Base-by-base conservation (phyloP, 2,888 invertebrate genomes). In the Tineola bisselliella region DNA sequence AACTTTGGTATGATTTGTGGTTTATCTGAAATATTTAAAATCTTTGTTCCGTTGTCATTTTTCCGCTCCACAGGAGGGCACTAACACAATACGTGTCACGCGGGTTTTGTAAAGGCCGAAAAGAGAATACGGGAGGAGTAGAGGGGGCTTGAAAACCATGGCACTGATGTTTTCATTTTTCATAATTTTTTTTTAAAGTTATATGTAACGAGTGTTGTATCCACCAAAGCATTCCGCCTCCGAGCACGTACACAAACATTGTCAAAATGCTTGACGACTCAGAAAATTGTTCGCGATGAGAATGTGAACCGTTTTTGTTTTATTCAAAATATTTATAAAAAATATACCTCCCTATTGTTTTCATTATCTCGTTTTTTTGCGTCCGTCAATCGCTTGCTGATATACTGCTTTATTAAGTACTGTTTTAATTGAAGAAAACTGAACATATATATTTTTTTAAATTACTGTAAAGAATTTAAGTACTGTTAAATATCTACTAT, bases 111-210 rank as follows among this genome's bases (percentile, higher is more conserved):
- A 62, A 25, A 52, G 62, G 44, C 59, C 18, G 25, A 61, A 56
- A 38, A 62, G 38, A 59, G 33, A 18, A 31, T n/a, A 33, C 44
- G 54, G 31, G 60, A 6, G 18, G 48, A 17, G 5, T 33, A 48
- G 61, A 57, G 30, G 33, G 18, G 31, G 59, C 30, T 11, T 17
- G 18, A 15, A 15, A 64, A 52, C 54, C 66, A 68, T 81, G 80
- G 76, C 76, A 66, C 70, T 81, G 79, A 81, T 81, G 77, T 82
- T 81, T 84, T 76, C 80, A 82, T 82, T 83, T 81, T 83, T 80
- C 81, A 81, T 75, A 25, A 30, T 6, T 38, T 38, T 38, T 38
- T 38, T 38, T 6, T 6, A 38, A 38, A 38, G 11, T 38, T n/a
- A 10, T 38, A 38, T 38, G 38, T 38, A 38, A 38, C 38, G 38